Conservation (phyloP, 2,113 vertebrate species). For the Ranitomeya variabilis region DNA sequence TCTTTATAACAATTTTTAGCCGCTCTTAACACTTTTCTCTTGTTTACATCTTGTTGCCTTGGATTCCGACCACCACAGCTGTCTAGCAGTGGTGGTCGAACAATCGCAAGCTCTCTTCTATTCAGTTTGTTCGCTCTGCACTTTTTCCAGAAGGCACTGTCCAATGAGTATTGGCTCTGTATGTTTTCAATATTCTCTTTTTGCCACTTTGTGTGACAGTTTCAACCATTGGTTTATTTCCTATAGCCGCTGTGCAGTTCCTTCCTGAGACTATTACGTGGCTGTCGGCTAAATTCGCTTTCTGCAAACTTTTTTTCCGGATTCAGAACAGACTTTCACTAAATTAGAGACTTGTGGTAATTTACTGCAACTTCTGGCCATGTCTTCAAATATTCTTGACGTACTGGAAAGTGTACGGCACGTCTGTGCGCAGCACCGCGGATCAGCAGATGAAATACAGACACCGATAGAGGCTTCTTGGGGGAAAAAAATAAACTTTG, state of each 20-base stretch:
- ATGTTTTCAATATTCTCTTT: background rate
- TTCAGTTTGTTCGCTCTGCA: too few species aligned
- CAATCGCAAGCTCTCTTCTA: too few species aligned
- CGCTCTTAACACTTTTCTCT: too few species aligned
- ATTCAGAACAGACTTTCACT: background rate
- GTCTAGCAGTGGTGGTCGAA: too few species aligned
- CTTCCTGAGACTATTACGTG: background rate
- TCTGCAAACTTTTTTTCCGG: background rate
- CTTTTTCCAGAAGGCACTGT: background rate
- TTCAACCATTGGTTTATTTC: background rate
- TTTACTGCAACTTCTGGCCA: background rate
- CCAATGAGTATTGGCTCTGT: background rate
- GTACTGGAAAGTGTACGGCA: background rate
- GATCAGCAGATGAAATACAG: background rate
- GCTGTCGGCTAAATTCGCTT: background rate
- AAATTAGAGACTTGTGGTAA: slow-evolving; percentile 16
- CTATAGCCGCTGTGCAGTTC: background rate
- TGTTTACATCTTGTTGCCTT: too few species aligned
- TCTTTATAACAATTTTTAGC: too few species aligned
- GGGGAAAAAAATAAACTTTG: background rate
- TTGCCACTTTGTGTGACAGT: background rate
- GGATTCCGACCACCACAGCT: too few species aligned
- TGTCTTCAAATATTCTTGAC: background rate
- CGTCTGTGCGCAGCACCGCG: background rate
- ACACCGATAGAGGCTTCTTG: background rate